Evolutionary conservation across 2,888 invertebrate species (phyloP).

Genomic region (Lasioglossum malachurum): DNA sequence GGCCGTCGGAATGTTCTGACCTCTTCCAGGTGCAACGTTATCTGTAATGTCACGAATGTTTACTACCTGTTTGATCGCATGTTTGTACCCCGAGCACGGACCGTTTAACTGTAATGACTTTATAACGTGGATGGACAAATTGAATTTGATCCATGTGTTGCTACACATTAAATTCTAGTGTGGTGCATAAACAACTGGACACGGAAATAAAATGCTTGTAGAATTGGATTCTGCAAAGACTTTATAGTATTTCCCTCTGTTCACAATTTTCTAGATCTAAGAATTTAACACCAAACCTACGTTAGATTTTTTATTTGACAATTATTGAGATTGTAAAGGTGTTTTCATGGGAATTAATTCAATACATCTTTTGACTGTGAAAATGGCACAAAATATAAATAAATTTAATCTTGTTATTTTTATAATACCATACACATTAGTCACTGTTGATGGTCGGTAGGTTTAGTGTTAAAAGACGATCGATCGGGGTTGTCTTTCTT

Average conservation of each 20-base stretch:
- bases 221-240: not conserved
- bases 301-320: no score
- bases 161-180: not conserved
- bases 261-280: not conserved
- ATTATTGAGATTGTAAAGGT: no score
- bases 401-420: no score
- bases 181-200: not conserved
- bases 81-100: not conserved
- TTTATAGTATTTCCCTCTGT: not conserved
- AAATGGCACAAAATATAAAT: no score
- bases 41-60: constrained; percentile 7
- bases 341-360: no score
- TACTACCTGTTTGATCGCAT: constrained; percentile 2
- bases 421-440: no score
- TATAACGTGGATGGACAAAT: not conserved
- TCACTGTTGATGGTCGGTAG: no score
- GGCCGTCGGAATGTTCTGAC: not conserved
- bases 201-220: not conserved
- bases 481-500: not conserved
- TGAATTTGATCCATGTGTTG: not conserved
- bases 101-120: not conserved
- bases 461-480: not conserved
- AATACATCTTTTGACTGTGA: no score
- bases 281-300: not conserved
- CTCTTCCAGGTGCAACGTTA: constrained; percentile 1